Percentiles rank a stretch among this genome's conserved stretches.
phyloP scores from a whole-genome alignment of 2,797 vertebrate species.

The Nasua narica region DNA sequence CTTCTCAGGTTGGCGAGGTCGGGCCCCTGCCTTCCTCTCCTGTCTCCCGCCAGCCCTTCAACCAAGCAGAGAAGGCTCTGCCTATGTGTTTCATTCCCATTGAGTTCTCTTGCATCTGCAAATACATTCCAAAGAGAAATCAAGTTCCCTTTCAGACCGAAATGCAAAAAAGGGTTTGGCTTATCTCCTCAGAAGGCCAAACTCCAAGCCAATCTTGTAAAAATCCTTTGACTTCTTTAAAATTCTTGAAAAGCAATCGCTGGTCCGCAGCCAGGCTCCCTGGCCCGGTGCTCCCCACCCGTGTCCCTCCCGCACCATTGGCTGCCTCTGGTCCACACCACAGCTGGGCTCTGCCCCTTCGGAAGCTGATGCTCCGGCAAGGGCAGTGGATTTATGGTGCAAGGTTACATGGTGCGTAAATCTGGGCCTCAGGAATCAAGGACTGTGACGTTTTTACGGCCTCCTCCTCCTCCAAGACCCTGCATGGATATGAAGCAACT shows the following conservation, averaged over 20 bases:
- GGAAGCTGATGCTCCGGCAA: slow-evolving; percentile 50
- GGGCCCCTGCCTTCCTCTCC: not conserved
- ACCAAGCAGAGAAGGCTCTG: not conserved
- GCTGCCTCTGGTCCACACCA: not conserved
- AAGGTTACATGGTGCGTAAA: slow-evolving; percentile 74
- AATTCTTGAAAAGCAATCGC: slow-evolving; percentile 66
- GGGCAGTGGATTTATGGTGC: slow-evolving; percentile 73
- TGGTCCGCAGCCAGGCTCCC: not conserved
- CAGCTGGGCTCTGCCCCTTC: slow-evolving; percentile 10
- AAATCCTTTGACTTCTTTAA: slow-evolving; percentile 43
- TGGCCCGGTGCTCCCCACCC: not conserved
- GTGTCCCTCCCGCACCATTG: not conserved
- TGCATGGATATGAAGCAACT: slow-evolving; percentile 78
- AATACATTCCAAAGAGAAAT: slow-evolving; percentile 41
- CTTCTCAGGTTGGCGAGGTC: fast-evolving
- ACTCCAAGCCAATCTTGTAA: slow-evolving; percentile 43
- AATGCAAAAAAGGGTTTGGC: slow-evolving; percentile 17
- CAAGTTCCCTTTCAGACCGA: slow-evolving; percentile 26
- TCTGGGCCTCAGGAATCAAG: slow-evolving; percentile 78
- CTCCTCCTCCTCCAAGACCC: slow-evolving; percentile 68
- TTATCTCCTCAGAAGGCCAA: slow-evolving; percentile 58
- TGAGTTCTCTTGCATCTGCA: not conserved
- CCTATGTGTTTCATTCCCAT: not conserved
- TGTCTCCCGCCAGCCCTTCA: not conserved
- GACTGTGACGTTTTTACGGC: slow-evolving; percentile 83